Evolutionary conservation across 2,888 invertebrate genomes (phyloP).

Genomic region (Mechanitis messenoides): DNA sequence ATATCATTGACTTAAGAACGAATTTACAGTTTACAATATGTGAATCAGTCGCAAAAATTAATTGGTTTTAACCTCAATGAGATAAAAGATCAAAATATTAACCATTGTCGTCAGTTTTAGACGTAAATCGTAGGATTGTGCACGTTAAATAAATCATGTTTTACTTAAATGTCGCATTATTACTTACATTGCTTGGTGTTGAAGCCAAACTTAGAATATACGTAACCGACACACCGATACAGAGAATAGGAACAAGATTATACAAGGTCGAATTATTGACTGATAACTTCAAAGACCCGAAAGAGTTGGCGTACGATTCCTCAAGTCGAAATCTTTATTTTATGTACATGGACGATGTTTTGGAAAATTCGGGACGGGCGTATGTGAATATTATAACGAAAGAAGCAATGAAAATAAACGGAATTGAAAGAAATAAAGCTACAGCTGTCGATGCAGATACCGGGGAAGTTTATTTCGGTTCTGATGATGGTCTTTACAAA

Average conservation of each 20-base stretch:
- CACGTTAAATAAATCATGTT: conserved; percentile 38
- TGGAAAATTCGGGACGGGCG: conserved; percentile 62
- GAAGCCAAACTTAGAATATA: conserved; percentile 47
- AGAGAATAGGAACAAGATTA: conserved; percentile 52
- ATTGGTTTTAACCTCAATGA: conserved; percentile 37
- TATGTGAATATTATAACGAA: conserved; percentile 57
- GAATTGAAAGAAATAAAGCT: conserved; percentile 59
- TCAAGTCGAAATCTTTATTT: conserved; percentile 60
- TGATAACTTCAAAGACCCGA: conserved; percentile 47
- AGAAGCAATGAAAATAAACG: conserved; percentile 48
- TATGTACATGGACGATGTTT: conserved; percentile 63
- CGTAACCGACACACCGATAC: conserved; percentile 51
- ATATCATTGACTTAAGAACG: conserved; percentile 29
- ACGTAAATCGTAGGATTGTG: conserved; percentile 34
- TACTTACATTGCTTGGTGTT: conserved; percentile 37
- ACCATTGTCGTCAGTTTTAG: conserved; percentile 41
- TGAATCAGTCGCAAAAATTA: conserved; percentile 34
- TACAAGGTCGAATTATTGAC: conserved; percentile 60
- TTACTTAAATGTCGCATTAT: conserved; percentile 30
- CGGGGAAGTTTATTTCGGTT: conserved; percentile 64
- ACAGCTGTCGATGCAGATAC: conserved; percentile 57
- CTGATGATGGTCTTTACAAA: conserved; percentile 62
- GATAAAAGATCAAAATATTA: conserved; percentile 50
- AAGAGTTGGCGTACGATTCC: conserved; percentile 62
- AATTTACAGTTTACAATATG: conserved; percentile 30